phyloP scores from a whole-genome alignment of 2,888 invertebrate genomes.

The Ditula angustiorana region DNA sequence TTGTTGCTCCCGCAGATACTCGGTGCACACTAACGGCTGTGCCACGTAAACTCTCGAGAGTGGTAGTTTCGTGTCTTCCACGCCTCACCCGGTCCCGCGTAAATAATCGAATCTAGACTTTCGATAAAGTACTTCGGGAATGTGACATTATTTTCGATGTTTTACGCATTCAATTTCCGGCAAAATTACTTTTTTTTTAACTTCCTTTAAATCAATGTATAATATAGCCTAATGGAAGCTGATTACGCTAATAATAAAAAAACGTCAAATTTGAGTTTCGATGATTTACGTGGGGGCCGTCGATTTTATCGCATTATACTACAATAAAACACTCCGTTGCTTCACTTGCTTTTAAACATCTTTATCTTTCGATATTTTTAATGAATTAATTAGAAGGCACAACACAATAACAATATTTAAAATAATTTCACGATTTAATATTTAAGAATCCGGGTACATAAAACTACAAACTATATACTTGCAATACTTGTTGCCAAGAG shows the following conservation, averaged over 20 bases:
- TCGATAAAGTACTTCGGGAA: neutral
- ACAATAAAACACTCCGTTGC: too few relatives aligned
- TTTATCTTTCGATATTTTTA: too few relatives aligned
- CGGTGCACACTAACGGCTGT: neutral
- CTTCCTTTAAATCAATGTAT: neutral
- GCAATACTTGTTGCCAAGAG: too few relatives aligned
- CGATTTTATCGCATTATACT: neutral
- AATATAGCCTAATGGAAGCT: neutral
- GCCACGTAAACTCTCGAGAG: neutral
- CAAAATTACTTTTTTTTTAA: neutral
- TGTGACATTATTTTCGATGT: neutral
- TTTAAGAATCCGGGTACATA: too few relatives aligned
- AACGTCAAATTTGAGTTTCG: neutral
- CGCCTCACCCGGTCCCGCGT: neutral
- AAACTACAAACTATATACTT: too few relatives aligned
- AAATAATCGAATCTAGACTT: neutral
- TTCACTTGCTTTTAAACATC: too few relatives aligned
- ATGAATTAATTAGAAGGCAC: too few relatives aligned
- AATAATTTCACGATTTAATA: too few relatives aligned
- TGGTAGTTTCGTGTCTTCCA: constrained; percentile 3
- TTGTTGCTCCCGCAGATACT: neutral
- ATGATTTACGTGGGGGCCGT: neutral
- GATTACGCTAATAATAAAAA: constrained; percentile 3
- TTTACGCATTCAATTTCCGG: neutral
- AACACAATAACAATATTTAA: too few relatives aligned